A percentile compares a stretch with the other conserved stretches of the same genome.
Evolutionary conservation across 2,888 invertebrate species (phyloP).

Genomic region (Volucella bombylans): DNA sequence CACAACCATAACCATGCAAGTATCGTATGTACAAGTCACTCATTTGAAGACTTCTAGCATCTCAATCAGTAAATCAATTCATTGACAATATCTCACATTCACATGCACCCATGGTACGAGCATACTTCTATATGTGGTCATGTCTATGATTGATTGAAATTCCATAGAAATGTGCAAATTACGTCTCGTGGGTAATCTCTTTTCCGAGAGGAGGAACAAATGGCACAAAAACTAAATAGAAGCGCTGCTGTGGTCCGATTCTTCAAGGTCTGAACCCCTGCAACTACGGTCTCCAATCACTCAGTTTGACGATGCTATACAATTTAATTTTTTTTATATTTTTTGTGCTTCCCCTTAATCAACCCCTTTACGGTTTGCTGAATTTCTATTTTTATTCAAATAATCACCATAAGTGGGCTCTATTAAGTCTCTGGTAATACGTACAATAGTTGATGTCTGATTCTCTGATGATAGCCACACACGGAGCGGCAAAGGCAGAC

Average conservation of each 20-base stretch:
- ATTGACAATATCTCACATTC: slow-evolving; percentile 29
- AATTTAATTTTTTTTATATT: slow-evolving; percentile 31
- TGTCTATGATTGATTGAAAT: slow-evolving; percentile 12
- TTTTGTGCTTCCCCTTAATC: slow-evolving; percentile 8
- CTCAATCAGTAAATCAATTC: slow-evolving; percentile 65
- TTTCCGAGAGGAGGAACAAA: neutral
- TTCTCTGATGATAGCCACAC: slow-evolving; percentile 28
- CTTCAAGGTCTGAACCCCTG: slow-evolving; percentile 38
- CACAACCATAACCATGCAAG: slow-evolving; percentile 3
- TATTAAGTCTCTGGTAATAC: slow-evolving; percentile 13
- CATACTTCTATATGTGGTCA: slow-evolving; percentile 32
- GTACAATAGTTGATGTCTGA: neutral
- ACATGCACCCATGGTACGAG: no score
- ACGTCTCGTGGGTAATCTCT: slow-evolving; percentile 12
- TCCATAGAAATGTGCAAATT: slow-evolving; percentile 18
- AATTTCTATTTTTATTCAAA: slow-evolving; percentile 63
- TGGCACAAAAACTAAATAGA: slow-evolving; percentile 14
- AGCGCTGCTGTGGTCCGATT: slow-evolving; percentile 63
- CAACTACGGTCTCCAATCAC: slow-evolving; percentile 52
- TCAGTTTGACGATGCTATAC: slow-evolving; percentile 67
- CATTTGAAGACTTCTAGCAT: neutral
- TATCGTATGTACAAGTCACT: neutral
- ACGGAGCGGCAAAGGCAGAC: slow-evolving; percentile 25
- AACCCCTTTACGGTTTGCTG: slow-evolving; percentile 47
- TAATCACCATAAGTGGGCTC: slow-evolving; percentile 43